Evolutionary conservation across 2,113 vertebrate species (phyloP).

Genomic region (Cavia porcellus): DNA sequence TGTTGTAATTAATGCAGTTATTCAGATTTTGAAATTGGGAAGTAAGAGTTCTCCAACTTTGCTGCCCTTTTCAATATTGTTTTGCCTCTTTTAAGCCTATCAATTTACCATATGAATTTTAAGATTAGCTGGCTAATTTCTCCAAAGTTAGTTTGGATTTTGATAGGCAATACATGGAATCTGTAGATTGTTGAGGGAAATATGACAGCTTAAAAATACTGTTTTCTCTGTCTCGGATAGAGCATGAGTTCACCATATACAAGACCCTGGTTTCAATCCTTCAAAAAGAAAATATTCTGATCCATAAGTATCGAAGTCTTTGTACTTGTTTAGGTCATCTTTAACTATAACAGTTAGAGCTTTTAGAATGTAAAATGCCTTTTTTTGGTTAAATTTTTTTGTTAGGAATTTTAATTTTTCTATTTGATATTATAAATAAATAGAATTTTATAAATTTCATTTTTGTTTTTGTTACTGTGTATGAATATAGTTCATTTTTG

Average conservation of each 20-base stretch:
- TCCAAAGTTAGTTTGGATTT: background rate
- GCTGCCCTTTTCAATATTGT: background rate
- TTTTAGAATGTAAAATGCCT: background rate
- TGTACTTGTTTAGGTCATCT: background rate
- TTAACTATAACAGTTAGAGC: background rate
- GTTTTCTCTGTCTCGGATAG: background rate
- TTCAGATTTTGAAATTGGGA: background rate
- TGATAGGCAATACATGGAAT: background rate
- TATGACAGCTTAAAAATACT: background rate
- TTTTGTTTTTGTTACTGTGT: background rate
- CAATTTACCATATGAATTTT: background rate
- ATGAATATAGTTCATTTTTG: constrained; percentile 34
- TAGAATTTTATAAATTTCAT: background rate
- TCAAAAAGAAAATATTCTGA: background rate
- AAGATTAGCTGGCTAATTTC: background rate
- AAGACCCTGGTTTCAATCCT: background rate
- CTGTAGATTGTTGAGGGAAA: background rate
- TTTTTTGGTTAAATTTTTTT: background rate
- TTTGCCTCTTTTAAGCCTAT: background rate
- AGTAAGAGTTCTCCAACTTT: background rate
- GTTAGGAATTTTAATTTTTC: background rate
- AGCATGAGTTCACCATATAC: background rate
- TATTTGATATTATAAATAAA: background rate
- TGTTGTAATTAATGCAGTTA: background rate
- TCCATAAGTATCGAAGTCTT: background rate